Conservation (phyloP, 1,140 invertebrate genomes). For the Dendrolimus kikuchii region DNA sequence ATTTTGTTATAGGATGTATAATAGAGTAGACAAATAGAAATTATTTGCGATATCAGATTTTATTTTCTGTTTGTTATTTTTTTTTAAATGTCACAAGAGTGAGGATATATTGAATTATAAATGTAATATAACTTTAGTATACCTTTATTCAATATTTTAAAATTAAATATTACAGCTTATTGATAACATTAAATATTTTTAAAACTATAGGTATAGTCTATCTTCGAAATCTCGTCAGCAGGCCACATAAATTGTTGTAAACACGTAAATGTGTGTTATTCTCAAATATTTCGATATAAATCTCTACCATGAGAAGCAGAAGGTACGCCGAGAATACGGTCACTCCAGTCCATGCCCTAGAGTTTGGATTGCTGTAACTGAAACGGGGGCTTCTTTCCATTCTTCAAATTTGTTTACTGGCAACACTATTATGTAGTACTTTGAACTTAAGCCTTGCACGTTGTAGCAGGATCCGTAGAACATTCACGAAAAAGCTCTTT, state of each 20-base stretch:
- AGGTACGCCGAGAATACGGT: conserved; percentile 55
- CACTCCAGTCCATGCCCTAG: conserved; percentile 44
- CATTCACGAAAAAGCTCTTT: too few species aligned
- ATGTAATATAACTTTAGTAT: too few species aligned
- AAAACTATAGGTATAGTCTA: neutral
- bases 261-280: conserved; percentile 45
- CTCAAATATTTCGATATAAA: conserved; percentile 54
- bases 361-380: conserved; percentile 39
- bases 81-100: too few species aligned
- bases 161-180: neutral
- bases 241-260: conserved; percentile 30
- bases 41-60: too few species aligned
- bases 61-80: too few species aligned
- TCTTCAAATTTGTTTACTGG: neutral
- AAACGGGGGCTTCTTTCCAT: conserved; percentile 37
- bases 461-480: neutral
- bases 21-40: too few species aligned
- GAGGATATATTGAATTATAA: too few species aligned
- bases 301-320: conserved; percentile 46
- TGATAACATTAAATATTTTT: conserved; percentile 1
- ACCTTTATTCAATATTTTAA: neutral
- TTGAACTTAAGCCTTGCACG: neutral
- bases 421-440: conserved; percentile 7
- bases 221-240: conserved; percentile 6
- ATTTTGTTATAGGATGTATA: too few species aligned